These are phyloP conservation scores for Cryptoleucopteryx plumbea DNA, from an alignment of 2,113 vertebrate species.

Conservation along the genomic window DNA sequence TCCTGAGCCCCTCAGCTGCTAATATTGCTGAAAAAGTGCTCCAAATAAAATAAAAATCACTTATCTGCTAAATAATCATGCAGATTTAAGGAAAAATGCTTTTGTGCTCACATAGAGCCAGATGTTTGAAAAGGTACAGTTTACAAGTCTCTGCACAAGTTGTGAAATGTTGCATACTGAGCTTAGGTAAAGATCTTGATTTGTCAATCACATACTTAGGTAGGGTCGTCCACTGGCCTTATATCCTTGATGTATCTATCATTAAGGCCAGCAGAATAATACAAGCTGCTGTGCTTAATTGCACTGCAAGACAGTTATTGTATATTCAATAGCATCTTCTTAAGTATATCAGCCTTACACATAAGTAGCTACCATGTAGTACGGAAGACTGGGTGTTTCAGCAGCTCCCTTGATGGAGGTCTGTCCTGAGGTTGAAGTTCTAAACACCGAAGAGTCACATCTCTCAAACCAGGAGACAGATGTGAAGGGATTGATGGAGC, in stretches of 20 bases:
- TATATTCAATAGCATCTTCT: constrained; percentile 65
- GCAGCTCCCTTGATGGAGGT: constrained; percentile 79
- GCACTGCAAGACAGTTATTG: constrained; percentile 7
- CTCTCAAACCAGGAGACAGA: constrained; percentile 80
- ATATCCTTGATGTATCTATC: constrained; percentile 10
- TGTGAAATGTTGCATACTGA: constrained; percentile 72
- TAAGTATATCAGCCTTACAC: neutral
- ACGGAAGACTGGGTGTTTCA: constrained; percentile 84
- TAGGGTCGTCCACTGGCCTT: constrained; percentile 37
- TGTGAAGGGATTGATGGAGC: constrained; percentile 80
- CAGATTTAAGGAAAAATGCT: constrained; percentile 59
- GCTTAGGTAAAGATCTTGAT: constrained; percentile 74
- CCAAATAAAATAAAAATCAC: constrained; percentile 59
- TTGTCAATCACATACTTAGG: constrained; percentile 76
- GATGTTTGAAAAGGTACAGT: constrained; percentile 77
- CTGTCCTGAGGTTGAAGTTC: constrained; percentile 84
- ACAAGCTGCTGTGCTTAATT: constrained; percentile 34
- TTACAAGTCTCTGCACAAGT: constrained; percentile 64
- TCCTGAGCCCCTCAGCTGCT: constrained; percentile 72
- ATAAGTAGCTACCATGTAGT: constrained; percentile 74
- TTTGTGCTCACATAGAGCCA: constrained; percentile 58
- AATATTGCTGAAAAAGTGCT: constrained; percentile 80
- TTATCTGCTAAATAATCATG: constrained; percentile 65
- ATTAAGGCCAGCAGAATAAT: constrained; percentile 42
- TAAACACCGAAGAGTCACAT: constrained; percentile 83